These are phyloP conservation scores for Caerostris darwini DNA, from an alignment of 1,140 invertebrate species.

Conservation along the genomic window DNA sequence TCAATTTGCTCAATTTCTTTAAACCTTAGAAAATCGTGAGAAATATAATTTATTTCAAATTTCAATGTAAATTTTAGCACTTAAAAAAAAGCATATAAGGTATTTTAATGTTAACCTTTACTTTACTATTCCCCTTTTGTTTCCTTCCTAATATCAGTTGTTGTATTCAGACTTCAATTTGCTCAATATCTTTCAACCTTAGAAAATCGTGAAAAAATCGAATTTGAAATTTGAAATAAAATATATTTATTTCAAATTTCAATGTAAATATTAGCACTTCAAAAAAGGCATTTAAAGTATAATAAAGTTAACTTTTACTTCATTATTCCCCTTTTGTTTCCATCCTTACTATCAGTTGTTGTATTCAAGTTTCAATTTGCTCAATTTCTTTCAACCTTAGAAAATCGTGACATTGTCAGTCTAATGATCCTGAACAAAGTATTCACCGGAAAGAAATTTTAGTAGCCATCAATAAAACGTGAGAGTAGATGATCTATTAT, in stretches of 20 bases:
- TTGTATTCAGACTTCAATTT: too few species aligned
- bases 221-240: too few species aligned
- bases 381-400: not conserved
- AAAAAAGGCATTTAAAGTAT: not conserved
- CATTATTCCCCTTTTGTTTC: not conserved
- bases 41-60: too few species aligned
- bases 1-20: not conserved
- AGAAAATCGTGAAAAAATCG: too few species aligned
- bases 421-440: not conserved
- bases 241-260: too few species aligned
- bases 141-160: too few species aligned
- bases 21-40: not conserved
- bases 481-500: constrained; percentile 18
- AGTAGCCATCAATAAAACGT: constrained; percentile 6
- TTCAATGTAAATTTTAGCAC: too few species aligned
- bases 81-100: too few species aligned
- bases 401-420: not conserved
- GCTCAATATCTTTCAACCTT: too few species aligned
- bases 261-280: not conserved
- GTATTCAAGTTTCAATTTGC: not conserved
- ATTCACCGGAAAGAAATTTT: not conserved
- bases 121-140: too few species aligned
- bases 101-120: too few species aligned
- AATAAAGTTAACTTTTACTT: too few species aligned
- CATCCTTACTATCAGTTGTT: not conserved